A percentile compares a stretch with the other conserved stretches of the same genome.
Conservation (phyloP, 2,888 invertebrate species). For the Morpho deidamia region DNA sequence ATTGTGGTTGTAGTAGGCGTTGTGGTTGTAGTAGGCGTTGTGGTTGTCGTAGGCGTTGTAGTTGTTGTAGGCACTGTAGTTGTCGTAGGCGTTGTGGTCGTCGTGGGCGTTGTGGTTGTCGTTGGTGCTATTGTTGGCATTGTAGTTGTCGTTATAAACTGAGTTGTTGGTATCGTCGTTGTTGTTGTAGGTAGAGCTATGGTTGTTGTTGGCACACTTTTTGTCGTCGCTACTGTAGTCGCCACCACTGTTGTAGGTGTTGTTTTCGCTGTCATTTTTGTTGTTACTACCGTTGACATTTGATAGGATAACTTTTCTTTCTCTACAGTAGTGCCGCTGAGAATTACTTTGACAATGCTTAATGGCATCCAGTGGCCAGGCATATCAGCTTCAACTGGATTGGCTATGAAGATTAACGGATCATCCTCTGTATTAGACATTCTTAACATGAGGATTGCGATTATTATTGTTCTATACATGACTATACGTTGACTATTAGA, state of each 20-base stretch:
- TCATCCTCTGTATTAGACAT: conserved; percentile 29
- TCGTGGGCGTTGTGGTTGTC: conserved; percentile 18
- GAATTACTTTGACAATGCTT: conserved; percentile 45
- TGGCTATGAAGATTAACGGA: conserved; percentile 43
- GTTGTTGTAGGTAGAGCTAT: conserved; percentile 13
- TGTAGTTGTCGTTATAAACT: conserved; percentile 14
- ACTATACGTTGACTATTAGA: not conserved
- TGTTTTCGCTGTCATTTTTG: conserved; percentile 4
- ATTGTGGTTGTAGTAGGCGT: conserved; percentile 20
- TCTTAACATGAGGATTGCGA: not conserved
- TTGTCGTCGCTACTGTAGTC: conserved; percentile 15
- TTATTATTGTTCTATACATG: not conserved
- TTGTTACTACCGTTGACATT: conserved; percentile 7
- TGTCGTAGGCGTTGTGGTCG: conserved; percentile 14
- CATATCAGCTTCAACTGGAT: conserved; percentile 51
- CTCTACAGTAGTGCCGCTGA: conserved; percentile 26
- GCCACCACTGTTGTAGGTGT: conserved; percentile 2
- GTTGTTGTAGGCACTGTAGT: conserved; percentile 18
- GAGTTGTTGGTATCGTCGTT: conserved; percentile 13
- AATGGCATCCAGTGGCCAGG: conserved; percentile 56
- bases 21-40: conserved; percentile 19
- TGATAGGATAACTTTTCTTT: conserved; percentile 10
- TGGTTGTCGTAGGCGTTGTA: conserved; percentile 19
- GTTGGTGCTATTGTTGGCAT: conserved; percentile 17
- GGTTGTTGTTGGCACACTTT: conserved; percentile 17